Evolutionary conservation across 2,888 invertebrate genomes (phyloP), one percentile per base, ranked within the genome.

Genomic region (Drosophila mettleri): DNA sequence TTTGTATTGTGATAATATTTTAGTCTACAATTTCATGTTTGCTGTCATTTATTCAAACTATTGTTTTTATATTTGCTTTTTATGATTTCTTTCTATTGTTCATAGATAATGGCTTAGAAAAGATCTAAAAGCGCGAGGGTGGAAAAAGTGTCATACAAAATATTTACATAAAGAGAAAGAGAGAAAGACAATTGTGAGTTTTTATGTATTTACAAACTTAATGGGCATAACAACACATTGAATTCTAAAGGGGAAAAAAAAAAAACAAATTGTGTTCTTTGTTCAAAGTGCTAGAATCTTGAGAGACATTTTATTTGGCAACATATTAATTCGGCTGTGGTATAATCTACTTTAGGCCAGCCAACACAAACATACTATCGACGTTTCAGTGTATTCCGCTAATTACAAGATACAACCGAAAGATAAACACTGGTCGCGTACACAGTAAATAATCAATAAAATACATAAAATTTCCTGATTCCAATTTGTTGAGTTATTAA

Each of bases 391-490:
- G 41, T 18, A 52, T 20, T 29, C 16, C 9, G 58, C 38, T 41
- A 58, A 51, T 69, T 73, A 74, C 59, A 52, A 55, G 53, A 18
- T 53, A 52, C 27, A 57, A 52, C 38, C 31, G 38, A 39, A 51
- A 27, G 49, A 18, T 72, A 69, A 69, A 45, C 33, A 49, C 6
- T 33, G 49, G n/a, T 22, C n/a, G 33, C 73, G 63, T 31, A 14
- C 14, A 49, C 36, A 52, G 29, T 46, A 73, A 68, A 67, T 72
- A 73, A 64, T 64, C 74, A 73, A 69, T 69, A 64, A 72, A 74
- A 57, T 69, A 48, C 63, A 57, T 49, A 41, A 41, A 63, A 57
- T 63, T 63, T 69, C 59, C 60, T 33, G 38, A 48, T 36, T 18
- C 27, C 38, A 38, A 46, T 41, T 51, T 58, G 29, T 22, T 74